Evolutionary conservation across 2,888 invertebrate genomes (phyloP).

Genomic region (Emmelina monodactyla): DNA sequence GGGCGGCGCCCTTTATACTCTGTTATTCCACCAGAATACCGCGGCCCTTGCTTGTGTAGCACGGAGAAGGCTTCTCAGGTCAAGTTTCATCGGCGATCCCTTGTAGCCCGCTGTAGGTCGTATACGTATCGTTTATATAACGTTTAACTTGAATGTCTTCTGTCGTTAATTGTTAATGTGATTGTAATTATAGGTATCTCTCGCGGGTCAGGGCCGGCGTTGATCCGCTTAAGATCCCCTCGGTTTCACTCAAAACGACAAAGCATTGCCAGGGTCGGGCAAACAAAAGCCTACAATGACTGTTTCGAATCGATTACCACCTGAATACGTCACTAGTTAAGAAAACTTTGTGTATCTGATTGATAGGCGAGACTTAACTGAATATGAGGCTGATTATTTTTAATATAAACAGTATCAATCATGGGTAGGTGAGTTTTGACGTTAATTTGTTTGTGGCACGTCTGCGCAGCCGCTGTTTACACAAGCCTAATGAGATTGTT

Average conservation of each 20-base stretch:
- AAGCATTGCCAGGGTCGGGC: too few species aligned
- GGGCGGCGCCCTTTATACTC: slow-evolving; percentile 32
- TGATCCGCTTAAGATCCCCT: neutral
- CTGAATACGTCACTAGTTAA: too few species aligned
- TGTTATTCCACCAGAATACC: too few species aligned
- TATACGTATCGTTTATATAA: slow-evolving; percentile 25
- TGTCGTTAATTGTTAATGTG: neutral
- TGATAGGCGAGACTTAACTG: too few species aligned
- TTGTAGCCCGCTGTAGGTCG: slow-evolving; percentile 22
- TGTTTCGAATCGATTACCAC: too few species aligned
- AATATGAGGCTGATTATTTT: neutral
- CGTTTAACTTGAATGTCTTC: slow-evolving; percentile 27
- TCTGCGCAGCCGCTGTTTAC: neutral
- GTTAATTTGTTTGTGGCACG: slow-evolving; percentile 14
- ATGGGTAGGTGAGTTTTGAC: slow-evolving; percentile 9
- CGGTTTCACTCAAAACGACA: too few species aligned
- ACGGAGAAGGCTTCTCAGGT: too few species aligned
- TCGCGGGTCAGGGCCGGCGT: slow-evolving; percentile 6
- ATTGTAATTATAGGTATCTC: slow-evolving; percentile 3
- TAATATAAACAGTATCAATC: neutral
- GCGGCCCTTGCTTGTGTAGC: too few species aligned
- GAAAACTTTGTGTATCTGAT: too few species aligned
- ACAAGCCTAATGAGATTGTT: neutral
- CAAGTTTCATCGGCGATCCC: slow-evolving; percentile 18
- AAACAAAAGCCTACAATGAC: too few species aligned